A percentile compares a stretch with the other conserved stretches of the same genome.
Evolutionary conservation across 2,113 vertebrate species (phyloP).

Genomic region (Strix uralensis): DNA sequence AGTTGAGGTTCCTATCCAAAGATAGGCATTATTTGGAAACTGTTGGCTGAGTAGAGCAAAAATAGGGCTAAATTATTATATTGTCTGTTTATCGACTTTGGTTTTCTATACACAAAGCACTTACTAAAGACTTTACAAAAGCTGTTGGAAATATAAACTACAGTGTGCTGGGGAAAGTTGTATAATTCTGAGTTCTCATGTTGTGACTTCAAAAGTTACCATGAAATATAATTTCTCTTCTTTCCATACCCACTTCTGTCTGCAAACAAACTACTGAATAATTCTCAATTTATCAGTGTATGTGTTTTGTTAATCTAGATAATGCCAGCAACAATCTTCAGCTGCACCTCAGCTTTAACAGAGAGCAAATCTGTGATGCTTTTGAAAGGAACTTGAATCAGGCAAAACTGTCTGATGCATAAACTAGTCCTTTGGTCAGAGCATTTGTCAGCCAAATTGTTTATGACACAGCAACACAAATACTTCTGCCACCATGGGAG

Average conservation of each 20-base stretch:
- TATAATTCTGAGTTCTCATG: background rate
- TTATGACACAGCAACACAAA: background rate
- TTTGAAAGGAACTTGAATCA: background rate
- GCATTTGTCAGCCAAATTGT: background rate
- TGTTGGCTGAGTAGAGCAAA: background rate
- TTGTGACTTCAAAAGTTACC: accelerated
- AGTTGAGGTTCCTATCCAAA: background rate
- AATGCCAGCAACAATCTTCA: background rate
- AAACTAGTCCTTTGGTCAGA: background rate
- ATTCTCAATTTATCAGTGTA: background rate
- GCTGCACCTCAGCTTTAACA: background rate
- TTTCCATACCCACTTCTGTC: background rate
- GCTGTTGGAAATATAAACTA: background rate
- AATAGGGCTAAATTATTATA: background rate
- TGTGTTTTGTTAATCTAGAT: background rate
- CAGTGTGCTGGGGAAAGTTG: background rate
- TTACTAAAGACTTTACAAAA: background rate
- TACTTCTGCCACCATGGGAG: background rate
- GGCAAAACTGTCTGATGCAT: background rate
- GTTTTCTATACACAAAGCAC: background rate
- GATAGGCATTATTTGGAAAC: accelerated
- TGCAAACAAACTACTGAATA: background rate
- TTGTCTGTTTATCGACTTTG: background rate
- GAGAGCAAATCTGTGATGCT: background rate
- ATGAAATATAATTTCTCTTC: background rate